Evolutionary conservation across 2,797 vertebrate genomes (phyloP).

Genomic region (Taenioides sp.): DNA sequence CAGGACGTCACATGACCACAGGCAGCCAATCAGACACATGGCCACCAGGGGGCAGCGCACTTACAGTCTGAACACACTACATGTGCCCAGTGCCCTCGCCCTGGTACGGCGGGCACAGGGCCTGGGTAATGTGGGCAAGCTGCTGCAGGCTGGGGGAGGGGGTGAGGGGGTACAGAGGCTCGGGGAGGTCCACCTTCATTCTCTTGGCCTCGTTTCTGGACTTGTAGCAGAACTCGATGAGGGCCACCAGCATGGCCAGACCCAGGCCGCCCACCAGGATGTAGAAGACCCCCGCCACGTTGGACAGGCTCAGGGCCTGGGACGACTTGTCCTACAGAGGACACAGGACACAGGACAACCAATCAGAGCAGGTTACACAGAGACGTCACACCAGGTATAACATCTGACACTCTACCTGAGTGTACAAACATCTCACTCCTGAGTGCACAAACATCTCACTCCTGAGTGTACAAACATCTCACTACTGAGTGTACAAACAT

Average conservation of each 20-base stretch:
- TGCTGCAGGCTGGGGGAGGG: constrained; percentile 84
- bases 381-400: not conserved
- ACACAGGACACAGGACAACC: constrained; percentile 6
- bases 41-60: constrained; percentile 74
- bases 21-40: constrained; percentile 61
- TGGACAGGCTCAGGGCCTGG: constrained; percentile 96
- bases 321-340: constrained; percentile 89
- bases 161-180: constrained; percentile 47
- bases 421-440: not conserved
- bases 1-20: constrained; percentile 68
- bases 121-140: constrained; percentile 93
- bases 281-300: constrained; percentile 98
- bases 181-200: constrained; percentile 91
- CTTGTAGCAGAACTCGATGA: constrained; percentile 99
- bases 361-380: constrained; percentile 44
- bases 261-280: constrained; percentile 97
- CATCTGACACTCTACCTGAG: constrained; percentile 31
- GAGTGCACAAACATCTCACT: too few relatives aligned
- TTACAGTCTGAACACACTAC: constrained; percentile 71
- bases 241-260: constrained; percentile 97
- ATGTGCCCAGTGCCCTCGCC: constrained; percentile 83
- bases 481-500: too few relatives aligned
- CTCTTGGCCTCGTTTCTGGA: constrained; percentile 98
- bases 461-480: too few relatives aligned
- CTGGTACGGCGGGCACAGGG: constrained; percentile 87